These are phyloP conservation scores for Ormyrus thymus DNA, from an alignment of 2,888 invertebrate genomes.

Conservation along the genomic window DNA sequence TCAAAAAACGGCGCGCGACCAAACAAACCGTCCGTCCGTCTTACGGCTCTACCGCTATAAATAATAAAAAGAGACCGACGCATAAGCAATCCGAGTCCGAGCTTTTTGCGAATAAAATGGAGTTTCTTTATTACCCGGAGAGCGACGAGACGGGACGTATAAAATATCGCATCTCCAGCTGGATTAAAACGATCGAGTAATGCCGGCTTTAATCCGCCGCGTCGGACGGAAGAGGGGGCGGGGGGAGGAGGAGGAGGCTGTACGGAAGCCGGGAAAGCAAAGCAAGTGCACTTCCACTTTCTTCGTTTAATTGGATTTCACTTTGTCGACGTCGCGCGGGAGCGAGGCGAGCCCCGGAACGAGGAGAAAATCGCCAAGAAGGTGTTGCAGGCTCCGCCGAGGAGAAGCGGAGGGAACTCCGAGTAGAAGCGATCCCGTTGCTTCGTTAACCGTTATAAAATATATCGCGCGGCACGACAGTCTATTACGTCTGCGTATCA, in stretches of 20 bases:
- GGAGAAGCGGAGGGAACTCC: no score
- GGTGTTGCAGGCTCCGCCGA: no score
- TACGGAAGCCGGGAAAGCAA: neutral
- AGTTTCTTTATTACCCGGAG: neutral
- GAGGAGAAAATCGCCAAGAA: no score
- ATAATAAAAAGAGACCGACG: neutral
- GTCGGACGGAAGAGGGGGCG: neutral
- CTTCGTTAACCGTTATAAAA: no score
- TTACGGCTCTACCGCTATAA: no score
- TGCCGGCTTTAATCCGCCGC: slow-evolving; percentile 9
- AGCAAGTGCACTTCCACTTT: neutral
- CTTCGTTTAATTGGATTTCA: slow-evolving; percentile 41
- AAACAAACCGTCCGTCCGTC: no score
- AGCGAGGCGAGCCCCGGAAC: no score
- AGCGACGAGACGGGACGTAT: neutral
- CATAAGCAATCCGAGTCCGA: neutral
- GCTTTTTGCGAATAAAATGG: neutral
- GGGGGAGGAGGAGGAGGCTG: neutral
- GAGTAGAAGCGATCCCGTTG: no score
- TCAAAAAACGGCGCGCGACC: no score
- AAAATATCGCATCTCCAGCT: neutral
- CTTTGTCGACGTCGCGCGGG: slow-evolving; percentile 21
- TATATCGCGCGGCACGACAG: no score
- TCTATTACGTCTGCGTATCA: no score
- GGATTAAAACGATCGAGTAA: slow-evolving; percentile 39